A percentile compares a stretch with the other conserved stretches of the same genome.
These are phyloP conservation scores for Tokudaia muenninki DNA, from an alignment of 2,797 vertebrate species.

Conservation along the genomic window DNA sequence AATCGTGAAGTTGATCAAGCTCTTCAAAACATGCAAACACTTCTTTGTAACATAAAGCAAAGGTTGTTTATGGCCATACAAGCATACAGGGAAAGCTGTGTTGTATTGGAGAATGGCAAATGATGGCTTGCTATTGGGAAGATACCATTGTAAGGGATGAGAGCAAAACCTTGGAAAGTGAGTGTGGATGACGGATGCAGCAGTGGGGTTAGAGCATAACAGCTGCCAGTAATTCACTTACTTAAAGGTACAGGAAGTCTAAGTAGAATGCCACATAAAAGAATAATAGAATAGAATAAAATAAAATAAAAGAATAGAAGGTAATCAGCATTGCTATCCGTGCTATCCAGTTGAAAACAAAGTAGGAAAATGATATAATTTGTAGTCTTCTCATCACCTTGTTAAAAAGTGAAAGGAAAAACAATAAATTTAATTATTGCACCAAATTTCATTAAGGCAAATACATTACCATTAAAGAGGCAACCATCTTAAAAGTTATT, in stretches of 20 bases:
- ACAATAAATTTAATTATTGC: neutral
- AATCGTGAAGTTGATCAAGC: neutral
- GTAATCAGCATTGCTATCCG: neutral
- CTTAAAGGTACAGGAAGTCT: neutral
- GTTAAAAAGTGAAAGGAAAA: neutral
- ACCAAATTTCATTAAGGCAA: neutral
- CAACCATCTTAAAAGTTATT: slow-evolving; percentile 35
- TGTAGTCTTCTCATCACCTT: slow-evolving; percentile 16
- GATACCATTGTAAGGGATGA: neutral
- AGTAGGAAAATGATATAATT: neutral
- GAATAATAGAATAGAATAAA: too few relatives aligned
- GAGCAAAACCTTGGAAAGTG: neutral
- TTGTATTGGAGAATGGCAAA: neutral
- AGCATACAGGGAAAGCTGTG: neutral
- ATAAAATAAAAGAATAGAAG: too few relatives aligned
- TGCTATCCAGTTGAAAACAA: neutral
- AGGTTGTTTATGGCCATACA: neutral
- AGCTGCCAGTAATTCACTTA: neutral
- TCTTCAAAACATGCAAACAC: neutral
- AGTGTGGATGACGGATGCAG: neutral
- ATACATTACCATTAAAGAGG: neutral
- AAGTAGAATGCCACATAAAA: neutral
- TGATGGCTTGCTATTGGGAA: neutral
- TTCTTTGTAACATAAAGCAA: neutral
- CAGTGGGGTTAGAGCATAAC: neutral